These are phyloP conservation scores for Heloderma charlesbogerti DNA, from an alignment of 2,113 vertebrate species.

Conservation along the genomic window DNA sequence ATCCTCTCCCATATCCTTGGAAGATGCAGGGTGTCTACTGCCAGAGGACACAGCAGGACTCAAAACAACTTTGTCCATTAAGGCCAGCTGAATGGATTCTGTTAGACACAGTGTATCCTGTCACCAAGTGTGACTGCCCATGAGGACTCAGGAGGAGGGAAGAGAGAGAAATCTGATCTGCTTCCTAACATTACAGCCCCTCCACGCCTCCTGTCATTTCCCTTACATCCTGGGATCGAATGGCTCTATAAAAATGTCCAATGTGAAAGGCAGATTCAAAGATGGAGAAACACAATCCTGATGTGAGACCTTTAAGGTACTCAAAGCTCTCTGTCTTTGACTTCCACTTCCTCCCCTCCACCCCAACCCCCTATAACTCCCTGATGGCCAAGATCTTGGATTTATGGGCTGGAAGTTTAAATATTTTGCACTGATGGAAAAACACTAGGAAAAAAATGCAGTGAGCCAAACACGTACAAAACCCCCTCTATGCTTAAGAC, in stretches of 20 bases:
- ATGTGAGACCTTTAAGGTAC: constrained; percentile 40
- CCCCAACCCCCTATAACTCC: constrained; percentile 3
- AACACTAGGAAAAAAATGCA: constrained; percentile 48
- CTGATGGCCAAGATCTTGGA: constrained; percentile 28
- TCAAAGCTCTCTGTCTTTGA: constrained; percentile 27
- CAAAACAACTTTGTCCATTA: background rate
- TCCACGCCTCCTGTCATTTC: constrained; percentile 60
- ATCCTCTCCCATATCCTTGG: background rate
- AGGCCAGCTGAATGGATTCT: background rate
- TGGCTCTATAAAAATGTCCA: constrained; percentile 65
- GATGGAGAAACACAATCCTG: constrained; percentile 61
- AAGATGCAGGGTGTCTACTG: background rate
- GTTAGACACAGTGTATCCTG: constrained; percentile 38
- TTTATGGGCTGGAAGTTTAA: constrained; percentile 66
- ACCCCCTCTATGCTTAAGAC: constrained; percentile 45
- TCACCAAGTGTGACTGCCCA: constrained; percentile 7
- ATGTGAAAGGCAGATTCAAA: constrained; percentile 64
- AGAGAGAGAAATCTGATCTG: constrained; percentile 47
- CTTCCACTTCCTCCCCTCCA: constrained; percentile 32
- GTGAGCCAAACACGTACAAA: constrained; percentile 52
- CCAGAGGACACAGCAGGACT: background rate
- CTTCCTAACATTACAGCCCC: constrained; percentile 41
- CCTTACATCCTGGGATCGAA: constrained; percentile 66
- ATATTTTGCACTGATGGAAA: constrained; percentile 63
- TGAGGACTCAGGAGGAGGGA: background rate